Percentiles rank a stretch among this genome's conserved stretches.
Conservation (phyloP, 2,113 vertebrate species). For the Hippocampus abdominalis region DNA sequence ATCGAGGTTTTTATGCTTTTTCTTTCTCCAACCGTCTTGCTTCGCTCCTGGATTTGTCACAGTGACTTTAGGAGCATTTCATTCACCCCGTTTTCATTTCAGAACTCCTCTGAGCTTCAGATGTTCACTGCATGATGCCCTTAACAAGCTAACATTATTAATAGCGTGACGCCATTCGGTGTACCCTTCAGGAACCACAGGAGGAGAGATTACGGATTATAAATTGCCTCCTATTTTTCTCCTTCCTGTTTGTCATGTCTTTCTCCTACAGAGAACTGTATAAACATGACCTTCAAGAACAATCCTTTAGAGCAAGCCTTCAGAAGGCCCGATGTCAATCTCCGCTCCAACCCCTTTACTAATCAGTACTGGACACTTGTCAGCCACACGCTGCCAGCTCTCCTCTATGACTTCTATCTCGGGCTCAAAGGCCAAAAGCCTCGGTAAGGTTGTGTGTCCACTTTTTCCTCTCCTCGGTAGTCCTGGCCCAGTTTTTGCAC, state of each 20-base stretch:
- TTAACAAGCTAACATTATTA: not conserved
- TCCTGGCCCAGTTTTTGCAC: slow-evolving; percentile 6
- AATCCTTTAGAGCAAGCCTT: slow-evolving; percentile 84
- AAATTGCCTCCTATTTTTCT: slow-evolving; percentile 44
- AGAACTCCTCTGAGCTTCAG: not conserved
- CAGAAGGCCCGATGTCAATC: slow-evolving; percentile 79
- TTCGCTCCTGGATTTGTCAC: slow-evolving; percentile 6
- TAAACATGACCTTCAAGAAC: slow-evolving; percentile 79
- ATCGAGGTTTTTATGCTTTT: slow-evolving; percentile 12
- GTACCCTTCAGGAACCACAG: not conserved
- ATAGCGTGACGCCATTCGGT: not conserved
- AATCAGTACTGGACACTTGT: slow-evolving; percentile 77
- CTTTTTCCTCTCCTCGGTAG: slow-evolving; percentile 18
- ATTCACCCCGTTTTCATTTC: not conserved
- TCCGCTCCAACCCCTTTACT: slow-evolving; percentile 76
- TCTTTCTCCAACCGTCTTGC: slow-evolving; percentile 8
- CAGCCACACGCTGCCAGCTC: slow-evolving; percentile 75
- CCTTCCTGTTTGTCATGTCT: slow-evolving; percentile 69
- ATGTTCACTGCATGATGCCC: not conserved
- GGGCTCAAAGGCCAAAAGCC: slow-evolving; percentile 84
- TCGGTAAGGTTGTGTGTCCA: slow-evolving; percentile 81
- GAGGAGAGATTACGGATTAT: slow-evolving; percentile 13
- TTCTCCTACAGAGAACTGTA: slow-evolving; percentile 81
- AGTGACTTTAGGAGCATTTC: not conserved
- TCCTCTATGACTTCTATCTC: slow-evolving; percentile 84